phyloP scores from a whole-genome alignment of 1,140 invertebrate species.

The Drosophila nannoptera region DNA sequence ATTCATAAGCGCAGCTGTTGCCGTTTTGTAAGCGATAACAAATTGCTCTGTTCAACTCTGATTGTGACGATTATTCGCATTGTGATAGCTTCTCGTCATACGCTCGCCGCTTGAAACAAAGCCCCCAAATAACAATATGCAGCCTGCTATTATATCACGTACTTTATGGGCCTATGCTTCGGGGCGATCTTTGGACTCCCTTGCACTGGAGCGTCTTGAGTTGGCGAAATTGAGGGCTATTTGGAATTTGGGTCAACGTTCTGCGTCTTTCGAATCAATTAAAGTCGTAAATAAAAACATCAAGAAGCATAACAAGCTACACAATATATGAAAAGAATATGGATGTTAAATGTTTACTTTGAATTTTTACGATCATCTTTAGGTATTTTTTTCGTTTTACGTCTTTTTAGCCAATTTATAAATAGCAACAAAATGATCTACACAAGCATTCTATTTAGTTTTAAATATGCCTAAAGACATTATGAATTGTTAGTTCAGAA shows the following conservation, averaged over 20 bases:
- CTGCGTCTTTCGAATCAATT: slow-evolving; percentile 56
- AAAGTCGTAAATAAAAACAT: slow-evolving; percentile 51
- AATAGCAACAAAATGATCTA: not conserved
- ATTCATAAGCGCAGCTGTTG: slow-evolving; percentile 64
- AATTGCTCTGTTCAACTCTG: slow-evolving; percentile 44
- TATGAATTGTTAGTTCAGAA: too few relatives aligned
- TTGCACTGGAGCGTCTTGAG: slow-evolving; percentile 34
- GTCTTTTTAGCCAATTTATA: not conserved
- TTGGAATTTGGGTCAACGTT: slow-evolving; percentile 60
- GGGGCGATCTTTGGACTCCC: slow-evolving; percentile 16
- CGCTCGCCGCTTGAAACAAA: slow-evolving; percentile 35
- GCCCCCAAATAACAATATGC: slow-evolving; percentile 8
- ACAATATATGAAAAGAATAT: not conserved
- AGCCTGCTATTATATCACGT: slow-evolving; percentile 3
- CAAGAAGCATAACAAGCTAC: slow-evolving; percentile 11
- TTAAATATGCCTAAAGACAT: not conserved
- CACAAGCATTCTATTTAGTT: not conserved
- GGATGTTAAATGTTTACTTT: slow-evolving; percentile 17
- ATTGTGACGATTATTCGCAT: slow-evolving; percentile 63
- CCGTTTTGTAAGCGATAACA: slow-evolving; percentile 64
- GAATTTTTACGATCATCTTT: slow-evolving; percentile 1
- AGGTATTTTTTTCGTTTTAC: slow-evolving; percentile 3
- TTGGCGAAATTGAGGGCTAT: slow-evolving; percentile 37
- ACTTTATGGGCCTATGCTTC: slow-evolving; percentile 16
- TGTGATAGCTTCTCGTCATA: slow-evolving; percentile 66